A percentile compares a stretch with the other conserved stretches of the same genome.
Evolutionary conservation across 1,140 invertebrate species (phyloP).

Genomic region (Heliconius nattereri): DNA sequence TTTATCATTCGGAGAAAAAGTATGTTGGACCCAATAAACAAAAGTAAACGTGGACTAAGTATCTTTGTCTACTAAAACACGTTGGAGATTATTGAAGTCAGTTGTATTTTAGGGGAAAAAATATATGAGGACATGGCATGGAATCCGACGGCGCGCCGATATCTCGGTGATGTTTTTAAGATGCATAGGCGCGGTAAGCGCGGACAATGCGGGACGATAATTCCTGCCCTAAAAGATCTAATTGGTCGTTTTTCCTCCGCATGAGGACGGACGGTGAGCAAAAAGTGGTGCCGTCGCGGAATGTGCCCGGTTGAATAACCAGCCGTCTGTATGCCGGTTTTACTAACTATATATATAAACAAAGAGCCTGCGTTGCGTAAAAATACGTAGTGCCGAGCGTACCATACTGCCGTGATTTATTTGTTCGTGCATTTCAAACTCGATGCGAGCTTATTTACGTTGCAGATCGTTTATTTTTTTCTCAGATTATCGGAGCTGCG

Average conservation of each 20-base stretch:
- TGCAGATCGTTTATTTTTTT: slow-evolving; percentile 75
- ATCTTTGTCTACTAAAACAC: slow-evolving; percentile 44
- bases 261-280: slow-evolving; percentile 62
- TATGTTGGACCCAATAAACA: slow-evolving; percentile 32
- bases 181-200: slow-evolving; percentile 42
- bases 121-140: slow-evolving; percentile 22
- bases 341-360: slow-evolving; percentile 72
- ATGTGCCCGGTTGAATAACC: slow-evolving; percentile 79
- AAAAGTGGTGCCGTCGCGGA: slow-evolving; percentile 76
- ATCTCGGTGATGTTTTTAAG: slow-evolving; percentile 37
- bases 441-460: slow-evolving; percentile 72
- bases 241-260: slow-evolving; percentile 74
- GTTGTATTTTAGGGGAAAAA: slow-evolving; percentile 33
- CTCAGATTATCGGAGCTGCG: slow-evolving; percentile 74
- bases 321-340: slow-evolving; percentile 66
- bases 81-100: slow-evolving; percentile 44
- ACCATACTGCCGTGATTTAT: slow-evolving; percentile 75
- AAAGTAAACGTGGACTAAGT: slow-evolving; percentile 44
- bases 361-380: slow-evolving; percentile 76
- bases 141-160: slow-evolving; percentile 28
- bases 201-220: slow-evolving; percentile 67
- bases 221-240: slow-evolving; percentile 75
- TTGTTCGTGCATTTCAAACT: slow-evolving; percentile 64
- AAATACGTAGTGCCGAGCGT: slow-evolving; percentile 74
- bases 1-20: slow-evolving; percentile 36